These are phyloP conservation scores for Caenorhabditis doughertyi DNA, from an alignment of 2,888 invertebrate genomes.

Conservation along the genomic window DNA sequence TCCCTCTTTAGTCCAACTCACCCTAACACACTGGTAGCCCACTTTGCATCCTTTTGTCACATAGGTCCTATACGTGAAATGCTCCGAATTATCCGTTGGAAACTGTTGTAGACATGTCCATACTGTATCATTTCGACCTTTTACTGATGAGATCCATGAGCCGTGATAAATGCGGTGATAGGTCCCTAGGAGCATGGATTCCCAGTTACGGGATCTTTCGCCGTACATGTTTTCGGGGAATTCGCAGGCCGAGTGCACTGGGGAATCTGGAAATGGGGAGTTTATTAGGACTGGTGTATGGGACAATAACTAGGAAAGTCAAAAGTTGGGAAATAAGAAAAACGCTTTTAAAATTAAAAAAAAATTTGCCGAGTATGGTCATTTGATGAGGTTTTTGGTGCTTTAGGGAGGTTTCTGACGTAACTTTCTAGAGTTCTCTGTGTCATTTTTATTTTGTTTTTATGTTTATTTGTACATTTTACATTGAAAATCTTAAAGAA, in stretches of 20 bases:
- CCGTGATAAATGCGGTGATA: constrained; percentile 56
- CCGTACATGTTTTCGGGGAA: constrained; percentile 45
- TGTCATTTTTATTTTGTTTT: too few species aligned
- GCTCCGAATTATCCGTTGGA: constrained; percentile 40
- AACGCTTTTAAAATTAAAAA: background rate
- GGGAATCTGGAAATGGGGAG: constrained; percentile 45
- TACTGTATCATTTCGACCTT: constrained; percentile 64
- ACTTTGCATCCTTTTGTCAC: constrained; percentile 69
- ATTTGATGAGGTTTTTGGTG: too few species aligned
- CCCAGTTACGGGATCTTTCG: constrained; percentile 56
- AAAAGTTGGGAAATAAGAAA: background rate
- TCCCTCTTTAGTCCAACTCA: too few species aligned
- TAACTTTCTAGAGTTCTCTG: too few species aligned
- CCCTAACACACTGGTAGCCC: constrained; percentile 70
- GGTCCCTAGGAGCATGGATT: constrained; percentile 61
- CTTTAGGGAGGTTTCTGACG: too few species aligned
- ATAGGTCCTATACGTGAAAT: constrained; percentile 50
- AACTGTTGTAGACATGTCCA: constrained; percentile 65
- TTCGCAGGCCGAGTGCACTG: constrained; percentile 46
- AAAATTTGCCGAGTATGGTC: too few species aligned
- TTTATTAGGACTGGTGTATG: too few species aligned
- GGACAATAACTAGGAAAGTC: too few species aligned
- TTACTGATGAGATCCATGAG: constrained; percentile 63
- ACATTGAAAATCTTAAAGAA: too few species aligned
- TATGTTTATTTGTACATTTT: too few species aligned